Percentiles rank a stretch among this genome's conserved stretches.
Conservation (phyloP, 2,113 vertebrate genomes). For the Dendropsophus ebraccatus region DNA sequence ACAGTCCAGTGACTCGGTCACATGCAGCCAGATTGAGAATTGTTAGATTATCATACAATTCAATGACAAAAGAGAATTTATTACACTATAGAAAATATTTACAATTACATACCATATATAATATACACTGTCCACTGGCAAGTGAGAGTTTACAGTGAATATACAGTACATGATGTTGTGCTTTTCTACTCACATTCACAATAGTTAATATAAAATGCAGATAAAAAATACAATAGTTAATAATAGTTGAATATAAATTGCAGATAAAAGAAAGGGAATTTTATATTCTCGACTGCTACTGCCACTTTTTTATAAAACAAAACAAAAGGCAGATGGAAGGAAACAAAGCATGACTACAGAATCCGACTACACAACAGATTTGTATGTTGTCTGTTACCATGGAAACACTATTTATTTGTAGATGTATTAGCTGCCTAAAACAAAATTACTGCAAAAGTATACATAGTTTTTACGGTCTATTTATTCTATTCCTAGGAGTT, state of each 20-base stretch:
- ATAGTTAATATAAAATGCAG: not conserved
- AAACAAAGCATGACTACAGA: not conserved
- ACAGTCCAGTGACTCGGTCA: conserved; percentile 17
- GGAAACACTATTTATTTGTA: no score
- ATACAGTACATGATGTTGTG: not conserved
- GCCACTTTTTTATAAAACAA: no score
- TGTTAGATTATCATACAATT: not conserved
- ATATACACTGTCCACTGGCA: not conserved
- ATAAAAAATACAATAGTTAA: no score
- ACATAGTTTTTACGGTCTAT: no score
- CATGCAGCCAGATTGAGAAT: not conserved
- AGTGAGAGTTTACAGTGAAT: not conserved
- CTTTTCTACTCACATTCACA: not conserved
- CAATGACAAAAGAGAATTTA: conserved; percentile 7
- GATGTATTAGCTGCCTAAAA: no score
- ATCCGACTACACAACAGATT: not conserved
- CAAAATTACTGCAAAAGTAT: no score
- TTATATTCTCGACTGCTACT: no score
- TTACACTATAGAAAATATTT: not conserved
- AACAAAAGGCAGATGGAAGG: no score
- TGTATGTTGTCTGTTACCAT: not conserved
- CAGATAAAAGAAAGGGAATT: no score
- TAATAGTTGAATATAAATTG: no score
- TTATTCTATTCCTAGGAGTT: no score
- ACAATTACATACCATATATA: not conserved